Percentiles rank a stretch among this genome's conserved stretches.
phyloP scores from a whole-genome alignment of 1,140 invertebrate genomes.

The Heterodera schachtii region DNA sequence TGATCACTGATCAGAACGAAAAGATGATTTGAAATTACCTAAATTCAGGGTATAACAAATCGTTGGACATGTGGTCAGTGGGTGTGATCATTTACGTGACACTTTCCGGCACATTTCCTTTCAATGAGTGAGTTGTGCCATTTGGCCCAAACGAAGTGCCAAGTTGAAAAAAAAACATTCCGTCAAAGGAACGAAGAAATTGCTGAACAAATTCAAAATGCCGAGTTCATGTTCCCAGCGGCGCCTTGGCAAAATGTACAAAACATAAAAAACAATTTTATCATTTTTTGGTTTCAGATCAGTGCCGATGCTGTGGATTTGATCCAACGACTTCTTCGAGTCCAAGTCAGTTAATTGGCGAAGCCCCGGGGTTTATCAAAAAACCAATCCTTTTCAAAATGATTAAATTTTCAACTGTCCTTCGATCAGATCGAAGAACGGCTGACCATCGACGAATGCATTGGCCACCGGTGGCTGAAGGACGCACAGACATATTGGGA shows the following conservation, averaged over 20 bases:
- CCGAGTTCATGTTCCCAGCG: conserved; percentile 99
- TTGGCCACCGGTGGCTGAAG: conserved; percentile 89
- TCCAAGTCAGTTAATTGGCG: conserved; percentile 75
- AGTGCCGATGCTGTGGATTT: conserved; percentile 92
- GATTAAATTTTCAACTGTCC: no score
- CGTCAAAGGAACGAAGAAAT: conserved; percentile 80
- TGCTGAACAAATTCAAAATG: conserved; percentile 98
- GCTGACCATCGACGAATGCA: conserved; percentile 85
- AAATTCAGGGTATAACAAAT: conserved; percentile 91
- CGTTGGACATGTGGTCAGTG: conserved; percentile 98
- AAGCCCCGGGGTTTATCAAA: no score
- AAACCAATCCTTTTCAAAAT: no score
- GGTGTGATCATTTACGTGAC: conserved; percentile 94
- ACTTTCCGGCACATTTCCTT: conserved; percentile 94
- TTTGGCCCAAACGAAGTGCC: no score
- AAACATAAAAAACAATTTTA: neutral
- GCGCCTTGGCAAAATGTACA: conserved; percentile 58
- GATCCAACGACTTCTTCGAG: conserved; percentile 94
- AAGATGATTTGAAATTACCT: neutral
- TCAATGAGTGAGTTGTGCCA: conserved; percentile 81
- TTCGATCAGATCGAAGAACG: conserved; percentile 59
- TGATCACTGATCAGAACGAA: no score
- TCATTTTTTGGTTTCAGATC: conserved; percentile 83
- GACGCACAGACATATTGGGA: conserved; percentile 63
- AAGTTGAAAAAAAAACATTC: neutral